Conservation (phyloP, 2,113 vertebrate genomes). For the Oryzias celebensis region DNA sequence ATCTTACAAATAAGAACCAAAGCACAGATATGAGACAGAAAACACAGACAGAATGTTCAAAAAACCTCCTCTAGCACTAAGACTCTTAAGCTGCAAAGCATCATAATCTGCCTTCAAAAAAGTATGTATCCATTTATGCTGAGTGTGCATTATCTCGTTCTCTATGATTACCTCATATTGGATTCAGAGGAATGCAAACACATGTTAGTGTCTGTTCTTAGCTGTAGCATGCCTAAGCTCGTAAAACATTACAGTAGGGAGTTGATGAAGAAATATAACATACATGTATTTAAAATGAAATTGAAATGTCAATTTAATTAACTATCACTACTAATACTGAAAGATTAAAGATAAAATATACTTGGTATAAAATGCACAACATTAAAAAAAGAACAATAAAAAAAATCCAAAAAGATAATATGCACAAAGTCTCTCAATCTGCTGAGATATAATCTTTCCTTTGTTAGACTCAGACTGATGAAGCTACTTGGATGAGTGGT, state of each 20-base stretch:
- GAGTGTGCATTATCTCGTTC: conserved; percentile 28
- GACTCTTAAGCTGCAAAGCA: conserved; percentile 2
- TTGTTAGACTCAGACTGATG: too few relatives aligned
- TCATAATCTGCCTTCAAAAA: background rate
- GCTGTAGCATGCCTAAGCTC: conserved; percentile 18
- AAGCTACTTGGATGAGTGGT: too few relatives aligned
- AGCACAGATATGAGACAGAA: background rate
- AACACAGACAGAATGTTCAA: background rate
- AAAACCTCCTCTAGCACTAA: background rate
- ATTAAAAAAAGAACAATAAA: too few relatives aligned
- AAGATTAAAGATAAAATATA: too few relatives aligned
- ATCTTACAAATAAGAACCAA: background rate
- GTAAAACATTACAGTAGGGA: background rate
- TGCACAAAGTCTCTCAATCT: too few relatives aligned
- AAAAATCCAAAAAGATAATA: too few relatives aligned
- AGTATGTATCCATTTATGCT: conserved; percentile 24
- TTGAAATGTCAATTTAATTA: too few relatives aligned
- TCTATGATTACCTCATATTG: conserved; percentile 39
- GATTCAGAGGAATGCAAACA: conserved; percentile 24
- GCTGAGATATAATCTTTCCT: too few relatives aligned
- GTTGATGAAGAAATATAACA: background rate
- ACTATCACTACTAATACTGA: too few relatives aligned
- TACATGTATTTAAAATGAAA: too few relatives aligned
- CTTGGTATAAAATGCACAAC: too few relatives aligned
- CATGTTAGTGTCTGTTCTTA: conserved; percentile 20